Evolutionary conservation across 2,888 invertebrate species (phyloP).

Genomic region (Trilocha varians): DNA sequence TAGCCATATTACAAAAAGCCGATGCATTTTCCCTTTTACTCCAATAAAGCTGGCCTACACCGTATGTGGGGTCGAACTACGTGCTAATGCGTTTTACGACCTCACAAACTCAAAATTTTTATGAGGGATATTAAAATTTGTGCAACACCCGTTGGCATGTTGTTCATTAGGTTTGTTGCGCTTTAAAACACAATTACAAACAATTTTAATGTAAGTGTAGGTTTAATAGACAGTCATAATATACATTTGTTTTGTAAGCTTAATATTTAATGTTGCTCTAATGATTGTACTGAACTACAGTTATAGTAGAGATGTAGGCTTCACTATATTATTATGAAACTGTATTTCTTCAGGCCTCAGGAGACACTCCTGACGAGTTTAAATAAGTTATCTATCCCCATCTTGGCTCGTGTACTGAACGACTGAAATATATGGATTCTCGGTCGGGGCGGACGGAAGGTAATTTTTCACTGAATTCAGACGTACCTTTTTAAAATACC

Average conservation of each 20-base stretch:
- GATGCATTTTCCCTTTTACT: conserved; percentile 58
- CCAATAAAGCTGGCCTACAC: conserved; percentile 37
- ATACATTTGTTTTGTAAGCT: too few species aligned
- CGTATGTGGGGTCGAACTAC: conserved; percentile 41
- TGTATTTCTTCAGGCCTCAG: neutral
- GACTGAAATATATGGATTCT: conserved; percentile 52
- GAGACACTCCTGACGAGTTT: conserved; percentile 19
- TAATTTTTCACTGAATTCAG: conserved; percentile 65
- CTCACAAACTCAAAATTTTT: conserved; percentile 21
- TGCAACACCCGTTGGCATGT: conserved; percentile 25
- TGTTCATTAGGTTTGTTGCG: conserved; percentile 23
- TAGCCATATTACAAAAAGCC: conserved; percentile 65
- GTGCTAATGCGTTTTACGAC: conserved; percentile 67
- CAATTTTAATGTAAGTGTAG: too few species aligned
- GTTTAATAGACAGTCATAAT: too few species aligned
- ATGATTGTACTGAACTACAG: too few species aligned
- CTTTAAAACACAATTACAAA: too few species aligned
- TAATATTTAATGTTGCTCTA: too few species aligned
- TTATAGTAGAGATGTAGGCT: too few species aligned
- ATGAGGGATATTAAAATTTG: conserved; percentile 27
- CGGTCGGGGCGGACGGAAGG: conserved; percentile 42
- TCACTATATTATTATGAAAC: too few species aligned
- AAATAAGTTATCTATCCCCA: conserved; percentile 52
- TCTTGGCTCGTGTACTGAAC: conserved; percentile 51
- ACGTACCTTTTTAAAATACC: conserved; percentile 65